Evolutionary conservation across 2,797 vertebrate genomes (phyloP).

Genomic region (Adrianichthys oophorus): DNA sequence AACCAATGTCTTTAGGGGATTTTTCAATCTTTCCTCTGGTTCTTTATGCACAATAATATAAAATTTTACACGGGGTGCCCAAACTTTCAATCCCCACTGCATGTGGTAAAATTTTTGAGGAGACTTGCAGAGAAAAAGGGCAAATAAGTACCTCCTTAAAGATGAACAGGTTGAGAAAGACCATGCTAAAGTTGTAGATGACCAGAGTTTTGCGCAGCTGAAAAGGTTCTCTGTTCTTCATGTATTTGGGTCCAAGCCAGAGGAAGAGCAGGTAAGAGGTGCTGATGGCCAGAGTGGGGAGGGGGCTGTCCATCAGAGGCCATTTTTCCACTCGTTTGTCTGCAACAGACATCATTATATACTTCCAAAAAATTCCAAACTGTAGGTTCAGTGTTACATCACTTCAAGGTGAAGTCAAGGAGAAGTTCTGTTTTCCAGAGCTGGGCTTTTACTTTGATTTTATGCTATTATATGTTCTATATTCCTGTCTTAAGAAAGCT

Average conservation of each 20-base stretch:
- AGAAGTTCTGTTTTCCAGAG: too few species aligned
- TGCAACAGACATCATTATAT: constrained; percentile 59
- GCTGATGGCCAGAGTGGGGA: constrained; percentile 93
- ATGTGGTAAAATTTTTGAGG: neutral
- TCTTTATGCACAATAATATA: too few species aligned
- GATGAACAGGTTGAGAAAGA: constrained; percentile 98
- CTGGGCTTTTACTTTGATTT: too few species aligned
- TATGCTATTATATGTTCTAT: too few species aligned
- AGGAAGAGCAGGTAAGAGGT: constrained; percentile 93
- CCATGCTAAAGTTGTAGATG: constrained; percentile 98
- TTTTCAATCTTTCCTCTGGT: too few species aligned
- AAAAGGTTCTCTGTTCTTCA: constrained; percentile 94
- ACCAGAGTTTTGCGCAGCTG: constrained; percentile 93
- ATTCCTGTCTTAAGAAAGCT: too few species aligned
- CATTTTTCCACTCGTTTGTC: constrained; percentile 98
- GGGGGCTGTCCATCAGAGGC: constrained; percentile 95
- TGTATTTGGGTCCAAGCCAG: constrained; percentile 97
- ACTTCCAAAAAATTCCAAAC: neutral
- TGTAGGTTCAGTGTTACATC: constrained; percentile 5
- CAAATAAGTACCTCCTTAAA: constrained; percentile 89
- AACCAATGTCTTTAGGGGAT: too few species aligned
- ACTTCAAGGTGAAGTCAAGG: neutral
- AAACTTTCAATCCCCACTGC: too few species aligned
- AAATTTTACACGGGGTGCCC: too few species aligned
- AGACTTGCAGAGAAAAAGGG: too few species aligned